Conservation (phyloP, 64 coral and sea anemone species). For the Montipora foliosa region DNA sequence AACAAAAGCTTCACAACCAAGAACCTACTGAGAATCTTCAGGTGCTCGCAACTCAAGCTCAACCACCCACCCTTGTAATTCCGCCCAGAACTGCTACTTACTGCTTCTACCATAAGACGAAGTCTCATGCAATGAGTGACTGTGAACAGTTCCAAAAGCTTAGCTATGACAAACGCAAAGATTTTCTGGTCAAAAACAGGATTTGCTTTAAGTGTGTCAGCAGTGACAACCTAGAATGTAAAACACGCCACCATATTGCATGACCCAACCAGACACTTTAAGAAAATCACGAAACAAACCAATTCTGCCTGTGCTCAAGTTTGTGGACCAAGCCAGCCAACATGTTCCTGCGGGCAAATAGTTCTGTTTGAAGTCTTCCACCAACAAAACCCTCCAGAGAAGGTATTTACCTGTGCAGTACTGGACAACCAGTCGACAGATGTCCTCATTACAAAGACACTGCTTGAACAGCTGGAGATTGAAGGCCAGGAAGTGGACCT, state of each 20-base stretch:
- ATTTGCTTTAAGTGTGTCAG: slow-evolving; percentile 66
- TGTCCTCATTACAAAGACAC: slow-evolving; percentile 37
- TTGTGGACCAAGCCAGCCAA: slow-evolving; percentile 29
- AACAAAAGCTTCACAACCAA: slow-evolving; percentile 15
- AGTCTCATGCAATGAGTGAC: slow-evolving; percentile 47
- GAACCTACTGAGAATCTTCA: not conserved
- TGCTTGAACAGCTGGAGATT: slow-evolving; percentile 18
- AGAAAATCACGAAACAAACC: not conserved
- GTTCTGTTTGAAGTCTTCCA: slow-evolving; percentile 63
- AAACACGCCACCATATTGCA: slow-evolving; percentile 73
- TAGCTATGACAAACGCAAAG: slow-evolving; percentile 64
- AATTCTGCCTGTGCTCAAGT: slow-evolving; percentile 57
- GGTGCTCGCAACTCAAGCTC: slow-evolving; percentile 22
- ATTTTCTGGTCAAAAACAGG: slow-evolving; percentile 49
- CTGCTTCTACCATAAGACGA: slow-evolving; percentile 78
- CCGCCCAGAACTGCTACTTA: not conserved
- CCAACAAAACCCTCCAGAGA: slow-evolving; percentile 11
- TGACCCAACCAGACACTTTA: slow-evolving; percentile 21
- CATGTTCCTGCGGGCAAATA: slow-evolving; percentile 23
- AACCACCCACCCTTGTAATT: not conserved
- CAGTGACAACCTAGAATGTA: slow-evolving; percentile 43
- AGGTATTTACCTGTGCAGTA: slow-evolving; percentile 23
- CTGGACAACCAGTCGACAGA: slow-evolving; percentile 41
- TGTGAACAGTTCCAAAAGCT: slow-evolving; percentile 57
- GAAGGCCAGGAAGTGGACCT: slow-evolving; percentile 15